phyloP scores from a whole-genome alignment of 2,888 invertebrate genomes.

The Adineta ricciae region DNA sequence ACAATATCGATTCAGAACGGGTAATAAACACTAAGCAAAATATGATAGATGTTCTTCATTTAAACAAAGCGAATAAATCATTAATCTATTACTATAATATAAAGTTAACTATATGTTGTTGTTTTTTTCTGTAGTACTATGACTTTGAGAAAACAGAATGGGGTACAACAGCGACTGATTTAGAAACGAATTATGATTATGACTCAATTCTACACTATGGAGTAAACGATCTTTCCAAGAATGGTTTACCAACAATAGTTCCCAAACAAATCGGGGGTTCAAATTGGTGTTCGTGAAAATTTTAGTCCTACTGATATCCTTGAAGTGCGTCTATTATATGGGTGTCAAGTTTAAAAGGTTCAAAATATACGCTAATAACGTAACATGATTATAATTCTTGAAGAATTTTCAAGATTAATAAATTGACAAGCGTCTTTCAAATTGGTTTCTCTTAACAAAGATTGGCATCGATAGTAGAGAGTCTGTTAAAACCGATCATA shows the following conservation, averaged over 20 bases:
- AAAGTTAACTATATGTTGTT: not conserved
- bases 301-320: not conserved
- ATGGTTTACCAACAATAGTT: not conserved
- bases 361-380: too few relatives aligned
- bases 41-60: not conserved
- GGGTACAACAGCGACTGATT: not conserved
- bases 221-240: not conserved
- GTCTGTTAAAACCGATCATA: too few relatives aligned
- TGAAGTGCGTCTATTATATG: not conserved
- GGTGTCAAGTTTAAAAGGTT: not conserved
- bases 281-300: not conserved
- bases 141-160: not conserved
- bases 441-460: too few relatives aligned
- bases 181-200: not conserved
- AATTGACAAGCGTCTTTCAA: too few relatives aligned
- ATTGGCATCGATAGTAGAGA: too few relatives aligned
- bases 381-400: too few relatives aligned
- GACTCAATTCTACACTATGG: not conserved
- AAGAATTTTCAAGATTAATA: too few relatives aligned
- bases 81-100: too few relatives aligned
- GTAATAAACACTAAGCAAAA: not conserved
- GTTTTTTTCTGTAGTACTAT: not conserved
- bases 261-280: not conserved
- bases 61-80: too few relatives aligned
- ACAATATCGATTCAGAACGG: not conserved